Base-by-base conservation (phyloP, 1,140 invertebrate species). In the Triops cancriformis region DNA sequence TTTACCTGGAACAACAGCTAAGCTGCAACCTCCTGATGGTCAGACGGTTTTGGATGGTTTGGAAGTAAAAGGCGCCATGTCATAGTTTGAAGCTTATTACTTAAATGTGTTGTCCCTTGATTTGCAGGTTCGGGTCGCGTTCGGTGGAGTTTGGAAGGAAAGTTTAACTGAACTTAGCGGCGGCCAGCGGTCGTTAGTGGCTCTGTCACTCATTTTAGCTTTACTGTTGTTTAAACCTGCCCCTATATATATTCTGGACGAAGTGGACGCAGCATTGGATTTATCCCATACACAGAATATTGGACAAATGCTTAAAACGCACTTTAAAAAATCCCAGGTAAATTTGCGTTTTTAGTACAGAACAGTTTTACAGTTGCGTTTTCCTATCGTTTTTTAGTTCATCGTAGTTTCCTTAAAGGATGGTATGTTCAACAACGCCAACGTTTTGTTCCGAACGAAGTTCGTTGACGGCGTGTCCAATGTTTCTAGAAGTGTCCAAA, bases 351-450 rank as follows among this genome's bases (percentile, higher is more conserved):
- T 31, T 74, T 42, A 18, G 79, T 10, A 76, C 73, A n/a, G 10
- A 31, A 26, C 12, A 5, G 23, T 27, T 23, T 74, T 74, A 12
- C 4, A 14, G 31, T 23, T n/a, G n/a, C 79, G 78, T 81, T 75
- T 81, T 78, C 45, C 81, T 85, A 90, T 73, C 89, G 99, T 37
- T 37, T 37, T 37, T 37, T 18, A 64, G 91, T 99, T 99, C 85
- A 95, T 99, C 81, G 92, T 99, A 78, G 98, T 99, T 0, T 99
- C 98, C 0, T 88, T 99, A 14, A 99, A 99, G 85, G 96, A 99
- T 86, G 98, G 98, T 31, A 98, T 99, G 94, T 99, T 99, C 85
- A 97, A 95, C 84, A 98, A 99, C 87, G 98, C 98, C 0, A 99
- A 99, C 86, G 96, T 99, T 31, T 84, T 99, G 26, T 99, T 96